Conservation (phyloP, 2,113 vertebrate species). For the Cacatua alba region DNA sequence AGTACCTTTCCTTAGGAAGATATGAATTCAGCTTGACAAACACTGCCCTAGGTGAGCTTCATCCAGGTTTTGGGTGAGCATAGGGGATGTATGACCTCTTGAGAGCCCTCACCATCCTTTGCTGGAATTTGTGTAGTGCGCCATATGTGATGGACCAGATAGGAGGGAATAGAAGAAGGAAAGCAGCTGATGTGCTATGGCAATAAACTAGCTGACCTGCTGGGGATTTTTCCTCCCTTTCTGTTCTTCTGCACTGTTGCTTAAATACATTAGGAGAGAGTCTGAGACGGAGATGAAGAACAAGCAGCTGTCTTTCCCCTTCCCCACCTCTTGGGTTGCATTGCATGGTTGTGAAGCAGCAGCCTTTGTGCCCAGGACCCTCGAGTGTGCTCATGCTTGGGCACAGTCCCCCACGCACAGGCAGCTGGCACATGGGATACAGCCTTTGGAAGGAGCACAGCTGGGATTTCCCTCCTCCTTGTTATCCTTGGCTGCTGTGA, state of each 20-base stretch:
- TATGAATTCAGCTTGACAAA: not conserved
- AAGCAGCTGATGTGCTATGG: not conserved
- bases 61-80: not conserved
- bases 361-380: not conserved
- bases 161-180: not conserved
- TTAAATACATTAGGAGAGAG: not conserved
- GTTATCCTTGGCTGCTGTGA: not conserved
- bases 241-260: not conserved
- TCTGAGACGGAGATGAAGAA: not conserved
- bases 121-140: not conserved
- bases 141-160: too few relatives aligned
- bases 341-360: not conserved
- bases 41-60: not conserved
- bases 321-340: rapidly evolving
- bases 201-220: not conserved
- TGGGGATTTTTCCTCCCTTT: not conserved
- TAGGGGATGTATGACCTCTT: not conserved
- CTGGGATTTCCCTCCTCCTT: conserved; percentile 18
- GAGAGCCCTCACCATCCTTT: not conserved
- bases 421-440: not conserved
- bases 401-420: not conserved
- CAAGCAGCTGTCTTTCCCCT: not conserved
- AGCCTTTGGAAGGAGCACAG: not conserved
- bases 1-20: not conserved
- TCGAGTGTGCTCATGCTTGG: not conserved